phyloP scores from a whole-genome alignment of 2,888 invertebrate species.

The Pediacus dermestoides region DNA sequence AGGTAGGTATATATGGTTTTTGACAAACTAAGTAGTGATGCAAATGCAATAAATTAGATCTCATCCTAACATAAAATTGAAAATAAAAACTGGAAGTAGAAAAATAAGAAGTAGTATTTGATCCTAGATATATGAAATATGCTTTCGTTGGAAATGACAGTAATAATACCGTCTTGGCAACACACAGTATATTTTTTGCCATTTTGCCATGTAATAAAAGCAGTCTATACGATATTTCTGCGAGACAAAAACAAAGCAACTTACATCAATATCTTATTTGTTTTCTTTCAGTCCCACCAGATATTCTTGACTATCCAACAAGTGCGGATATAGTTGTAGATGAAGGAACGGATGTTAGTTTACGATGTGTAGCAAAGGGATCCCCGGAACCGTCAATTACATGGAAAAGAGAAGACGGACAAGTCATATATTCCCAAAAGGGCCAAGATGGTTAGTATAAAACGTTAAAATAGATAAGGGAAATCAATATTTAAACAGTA shows the following conservation, averaged over 20 bases:
- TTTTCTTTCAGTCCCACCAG: slow-evolving; percentile 68
- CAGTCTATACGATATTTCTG: slow-evolving; percentile 3
- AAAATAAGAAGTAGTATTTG: no score
- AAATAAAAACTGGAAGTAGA: no score
- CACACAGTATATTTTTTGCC: neutral
- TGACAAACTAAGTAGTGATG: no score
- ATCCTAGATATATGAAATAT: no score
- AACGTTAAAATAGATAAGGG: neutral
- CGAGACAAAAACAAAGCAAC: slow-evolving; percentile 3
- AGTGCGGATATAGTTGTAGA: slow-evolving; percentile 82
- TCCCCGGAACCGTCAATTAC: slow-evolving; percentile 84
- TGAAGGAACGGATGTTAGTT: slow-evolving; percentile 81
- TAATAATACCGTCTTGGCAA: no score
- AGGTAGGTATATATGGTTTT: no score
- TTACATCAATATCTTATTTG: slow-evolving; percentile 4
- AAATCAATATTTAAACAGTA: slow-evolving; percentile 3
- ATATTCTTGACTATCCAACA: slow-evolving; percentile 79
- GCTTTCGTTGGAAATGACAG: no score
- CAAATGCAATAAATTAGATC: no score
- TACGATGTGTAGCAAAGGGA: slow-evolving; percentile 83
- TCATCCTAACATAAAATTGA: no score
- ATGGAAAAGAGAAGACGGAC: slow-evolving; percentile 81
- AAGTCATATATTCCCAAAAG: slow-evolving; percentile 65
- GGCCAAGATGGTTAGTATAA: slow-evolving; percentile 62
- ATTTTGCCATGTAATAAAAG: slow-evolving; percentile 5